Evolutionary conservation across 53 echinoderm and acorn worm genomes (phyloP), one percentile per base, ranked within the genome.

Genomic region (Actinopyga echinites): DNA sequence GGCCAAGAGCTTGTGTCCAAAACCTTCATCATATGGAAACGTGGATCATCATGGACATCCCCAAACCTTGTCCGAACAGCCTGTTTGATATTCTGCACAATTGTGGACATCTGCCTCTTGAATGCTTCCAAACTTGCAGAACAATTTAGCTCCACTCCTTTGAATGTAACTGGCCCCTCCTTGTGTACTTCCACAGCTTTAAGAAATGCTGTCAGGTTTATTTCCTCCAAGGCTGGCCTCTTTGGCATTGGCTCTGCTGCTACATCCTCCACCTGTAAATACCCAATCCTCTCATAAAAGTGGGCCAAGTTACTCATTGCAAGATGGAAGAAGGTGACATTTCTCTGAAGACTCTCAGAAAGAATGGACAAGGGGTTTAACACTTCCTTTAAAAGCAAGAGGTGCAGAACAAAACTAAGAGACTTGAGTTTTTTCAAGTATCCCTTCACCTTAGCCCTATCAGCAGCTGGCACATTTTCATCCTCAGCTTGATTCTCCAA

Each of bases 381-480:
- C 65, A 64, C 9, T 26, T 11, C 10, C 10, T 64, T 11, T 9
- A 77, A 11, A 22, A 77, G 40, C 55, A 77, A 53, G 45, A 77
- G 78, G 44, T 77, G 78, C 45, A 77, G 49, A 53, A 77, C 78
- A 23, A 77, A 29, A 44, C 49, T 77, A 17, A 44, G 20, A 6
- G 52, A 77, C 78, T 77, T 77, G 21, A 77, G 42, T 19, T 19
- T 77, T 29, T 56, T 80, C 32, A 80, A 57, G 30, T 57, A 80
- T 25, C 80, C 80, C 60, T 80, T 80, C 54, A 80, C 56, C 56
- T 80, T 80, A 26, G 80, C 80, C 56, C 56, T 80, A 26, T 80
- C 80, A 32, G 36, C 80, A 57, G 80, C 2, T 56, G 30, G 80
- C 80, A 80, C 80, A 12, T 57, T 57, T 29, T 10, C 30, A 22